phyloP scores from a whole-genome alignment of 2,797 vertebrate species.

The Echiichthys vipera region DNA sequence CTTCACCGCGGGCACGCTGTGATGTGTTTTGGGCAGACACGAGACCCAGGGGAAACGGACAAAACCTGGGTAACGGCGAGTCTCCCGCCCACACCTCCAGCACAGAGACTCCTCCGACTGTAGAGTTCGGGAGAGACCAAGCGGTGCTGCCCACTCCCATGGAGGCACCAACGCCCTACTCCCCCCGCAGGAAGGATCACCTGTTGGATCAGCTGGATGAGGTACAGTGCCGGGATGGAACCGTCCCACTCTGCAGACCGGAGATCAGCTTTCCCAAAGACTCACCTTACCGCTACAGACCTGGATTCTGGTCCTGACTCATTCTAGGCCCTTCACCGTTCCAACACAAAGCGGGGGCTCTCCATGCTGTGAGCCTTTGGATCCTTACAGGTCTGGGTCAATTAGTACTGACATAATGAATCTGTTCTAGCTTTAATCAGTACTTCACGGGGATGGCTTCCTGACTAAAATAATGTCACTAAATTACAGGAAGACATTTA shows the following conservation, averaged over 20 bases:
- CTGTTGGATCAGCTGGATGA: constrained; percentile 94
- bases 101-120: constrained; percentile 94
- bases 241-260: constrained; percentile 91
- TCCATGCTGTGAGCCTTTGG: constrained; percentile 22
- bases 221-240: constrained; percentile 93
- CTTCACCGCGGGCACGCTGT: constrained; percentile 89
- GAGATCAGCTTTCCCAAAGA: constrained; percentile 87
- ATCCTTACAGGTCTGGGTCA: constrained; percentile 30
- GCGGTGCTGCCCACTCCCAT: constrained; percentile 89
- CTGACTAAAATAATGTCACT: constrained; percentile 3
- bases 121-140: constrained; percentile 89
- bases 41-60: constrained; percentile 77
- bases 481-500: constrained; percentile 33
- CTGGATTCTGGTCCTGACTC: constrained; percentile 92
- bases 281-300: constrained; percentile 89
- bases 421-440: constrained; percentile 37
- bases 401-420: background rate
- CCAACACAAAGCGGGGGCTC: constrained; percentile 9
- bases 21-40: constrained; percentile 92
- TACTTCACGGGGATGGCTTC: constrained; percentile 8
- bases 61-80: constrained; percentile 81
- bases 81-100: constrained; percentile 94
- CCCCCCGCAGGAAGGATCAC: constrained; percentile 81
- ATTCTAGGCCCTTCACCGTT: background rate
- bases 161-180: constrained; percentile 89